Conservation (phyloP, 2,888 invertebrate genomes). For the Gastrophysa polygoni region DNA sequence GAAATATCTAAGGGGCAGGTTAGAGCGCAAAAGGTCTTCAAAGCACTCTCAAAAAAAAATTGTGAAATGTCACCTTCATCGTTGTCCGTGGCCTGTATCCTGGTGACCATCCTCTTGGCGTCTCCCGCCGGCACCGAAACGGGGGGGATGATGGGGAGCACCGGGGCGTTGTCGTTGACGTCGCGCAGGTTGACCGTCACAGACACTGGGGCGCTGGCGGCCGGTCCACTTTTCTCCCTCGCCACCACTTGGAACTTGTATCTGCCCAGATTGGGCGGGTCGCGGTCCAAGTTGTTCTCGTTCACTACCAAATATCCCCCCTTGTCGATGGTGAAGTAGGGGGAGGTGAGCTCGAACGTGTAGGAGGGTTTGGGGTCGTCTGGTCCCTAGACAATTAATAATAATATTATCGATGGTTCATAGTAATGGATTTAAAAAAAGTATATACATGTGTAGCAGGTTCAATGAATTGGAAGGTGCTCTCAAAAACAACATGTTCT, state of each 20-base stretch:
- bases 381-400: constrained; percentile 71
- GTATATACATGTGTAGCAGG: too few relatives aligned
- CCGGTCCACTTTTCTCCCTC: constrained; percentile 71
- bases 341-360: constrained; percentile 83
- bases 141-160: constrained; percentile 79
- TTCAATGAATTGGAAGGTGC: too few relatives aligned
- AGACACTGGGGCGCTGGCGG: constrained; percentile 80
- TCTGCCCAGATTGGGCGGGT: constrained; percentile 82
- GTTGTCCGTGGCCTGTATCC: constrained; percentile 78
- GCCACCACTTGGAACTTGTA: constrained; percentile 90
- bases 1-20: too few relatives aligned
- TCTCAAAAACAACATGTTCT: too few relatives aligned
- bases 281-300: constrained; percentile 83
- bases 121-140: constrained; percentile 71
- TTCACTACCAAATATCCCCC: constrained; percentile 78
- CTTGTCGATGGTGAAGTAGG: constrained; percentile 78
- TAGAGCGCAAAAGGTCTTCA: too few relatives aligned
- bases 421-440: too few relatives aligned
- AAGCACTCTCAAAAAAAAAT: too few relatives aligned
- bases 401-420: too few relatives aligned
- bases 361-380: constrained; percentile 81
- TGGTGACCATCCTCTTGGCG: constrained; percentile 49
- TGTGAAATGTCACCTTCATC: constrained; percentile 68
- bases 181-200: constrained; percentile 78
- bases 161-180: constrained; percentile 86